Percentiles rank a stretch among this genome's conserved stretches.
Conservation (phyloP, 2,888 invertebrate genomes). For the Drosophila recens region DNA sequence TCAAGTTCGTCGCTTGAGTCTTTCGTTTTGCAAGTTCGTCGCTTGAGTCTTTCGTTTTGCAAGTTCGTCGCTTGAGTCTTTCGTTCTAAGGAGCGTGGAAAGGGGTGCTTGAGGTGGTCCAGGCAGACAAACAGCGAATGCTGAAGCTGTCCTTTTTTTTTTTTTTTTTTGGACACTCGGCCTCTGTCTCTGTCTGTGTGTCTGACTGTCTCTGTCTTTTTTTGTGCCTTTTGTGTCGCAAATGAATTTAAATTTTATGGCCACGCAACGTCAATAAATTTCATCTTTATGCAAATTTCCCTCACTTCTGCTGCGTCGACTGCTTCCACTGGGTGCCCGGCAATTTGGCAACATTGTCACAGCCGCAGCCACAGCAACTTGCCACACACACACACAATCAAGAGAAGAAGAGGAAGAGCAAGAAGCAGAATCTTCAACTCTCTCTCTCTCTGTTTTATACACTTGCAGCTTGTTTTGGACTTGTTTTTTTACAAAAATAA, state of each 20-base stretch:
- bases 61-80: too few species aligned
- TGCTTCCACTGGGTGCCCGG: constrained; percentile 21
- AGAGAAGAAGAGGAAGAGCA: too few species aligned
- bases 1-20: constrained; percentile 74
- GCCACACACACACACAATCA: constrained; percentile 53
- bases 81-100: too few species aligned
- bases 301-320: neutral
- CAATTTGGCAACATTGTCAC: constrained; percentile 78
- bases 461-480: neutral
- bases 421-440: too few species aligned
- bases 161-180: constrained; percentile 14
- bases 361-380: constrained; percentile 33
- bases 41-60: too few species aligned
- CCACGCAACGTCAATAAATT: constrained; percentile 77
- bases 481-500: too few species aligned
- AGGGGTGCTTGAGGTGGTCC: neutral
- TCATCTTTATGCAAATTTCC: constrained; percentile 78
- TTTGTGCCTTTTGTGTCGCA: constrained; percentile 55
- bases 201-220: constrained; percentile 25
- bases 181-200: too few species aligned
- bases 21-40: constrained; percentile 53
- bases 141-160: constrained; percentile 11
- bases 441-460: neutral
- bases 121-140: constrained; percentile 13
- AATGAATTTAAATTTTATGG: constrained; percentile 80